phyloP scores from a whole-genome alignment of 2,888 invertebrate genomes.

The Microchrysa polita region DNA sequence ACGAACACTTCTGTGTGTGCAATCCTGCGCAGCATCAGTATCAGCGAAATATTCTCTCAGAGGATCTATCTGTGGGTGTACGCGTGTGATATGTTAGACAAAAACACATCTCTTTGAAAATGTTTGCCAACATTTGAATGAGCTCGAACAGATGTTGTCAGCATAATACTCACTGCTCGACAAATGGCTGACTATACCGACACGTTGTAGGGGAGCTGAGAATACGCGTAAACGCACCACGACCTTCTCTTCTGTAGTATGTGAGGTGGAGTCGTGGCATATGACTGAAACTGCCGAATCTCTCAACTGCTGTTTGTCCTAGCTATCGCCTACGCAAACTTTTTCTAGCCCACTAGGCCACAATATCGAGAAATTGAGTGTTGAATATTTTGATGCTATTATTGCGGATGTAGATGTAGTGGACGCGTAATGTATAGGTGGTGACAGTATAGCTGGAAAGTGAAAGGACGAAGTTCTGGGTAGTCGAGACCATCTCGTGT shows the following conservation, averaged over 20 bases:
- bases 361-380: not conserved
- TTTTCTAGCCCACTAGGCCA: constrained; percentile 22
- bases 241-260: too few species aligned
- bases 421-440: too few species aligned
- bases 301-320: not conserved
- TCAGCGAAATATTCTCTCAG: not conserved
- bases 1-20: not conserved
- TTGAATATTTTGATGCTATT: not conserved
- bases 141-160: constrained; percentile 10
- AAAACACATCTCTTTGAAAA: not conserved
- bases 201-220: too few species aligned
- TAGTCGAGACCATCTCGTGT: too few species aligned
- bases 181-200: not conserved
- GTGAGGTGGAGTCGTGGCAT: too few species aligned
- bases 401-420: not conserved
- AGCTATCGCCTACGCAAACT: constrained; percentile 16
- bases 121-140: constrained; percentile 27
- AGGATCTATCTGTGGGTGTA: too few species aligned
- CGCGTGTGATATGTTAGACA: too few species aligned
- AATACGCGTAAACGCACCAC: too few species aligned
- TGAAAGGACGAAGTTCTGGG: not conserved
- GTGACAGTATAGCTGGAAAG: not conserved
- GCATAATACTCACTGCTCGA: not conserved
- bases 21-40: too few species aligned
- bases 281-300: too few species aligned